phyloP scores from a whole-genome alignment of 2,888 invertebrate species.

The Silvanus unidentatus region DNA sequence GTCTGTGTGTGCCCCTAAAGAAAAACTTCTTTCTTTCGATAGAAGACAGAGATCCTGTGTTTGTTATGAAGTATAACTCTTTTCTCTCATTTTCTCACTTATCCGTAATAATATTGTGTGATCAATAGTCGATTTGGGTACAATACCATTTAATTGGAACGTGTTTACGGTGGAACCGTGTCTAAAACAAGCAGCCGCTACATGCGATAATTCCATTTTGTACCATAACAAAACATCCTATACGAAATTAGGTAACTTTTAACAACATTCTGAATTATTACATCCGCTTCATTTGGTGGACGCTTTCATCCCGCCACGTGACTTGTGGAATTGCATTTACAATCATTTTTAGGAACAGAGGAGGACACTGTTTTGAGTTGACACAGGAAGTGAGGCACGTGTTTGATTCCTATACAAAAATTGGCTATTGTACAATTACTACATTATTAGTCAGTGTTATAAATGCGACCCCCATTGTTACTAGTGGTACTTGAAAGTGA shows the following conservation, averaged over 20 bases:
- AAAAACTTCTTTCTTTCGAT: too few relatives aligned
- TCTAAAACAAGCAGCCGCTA: too few relatives aligned
- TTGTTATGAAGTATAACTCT: too few relatives aligned
- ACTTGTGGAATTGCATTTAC: conserved; percentile 27
- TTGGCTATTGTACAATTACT: conserved; percentile 20
- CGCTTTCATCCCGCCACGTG: conserved; percentile 21
- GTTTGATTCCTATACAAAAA: conserved; percentile 20
- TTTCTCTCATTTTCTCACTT: too few relatives aligned
- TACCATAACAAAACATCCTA: conserved; percentile 32
- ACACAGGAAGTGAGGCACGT: conserved; percentile 28
- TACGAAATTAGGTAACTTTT: conserved; percentile 31
- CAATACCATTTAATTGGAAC: too few relatives aligned
- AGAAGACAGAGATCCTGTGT: too few relatives aligned
- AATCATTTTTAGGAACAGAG: neutral
- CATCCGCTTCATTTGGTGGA: conserved; percentile 27
- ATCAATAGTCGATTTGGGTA: too few relatives aligned
- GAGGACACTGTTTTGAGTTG: too few relatives aligned
- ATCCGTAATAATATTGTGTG: too few relatives aligned
- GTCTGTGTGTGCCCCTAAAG: too few relatives aligned
- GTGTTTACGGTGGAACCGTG: too few relatives aligned
- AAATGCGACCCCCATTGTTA: neutral
- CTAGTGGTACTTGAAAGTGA: conserved; percentile 15
- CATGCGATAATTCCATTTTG: too few relatives aligned
- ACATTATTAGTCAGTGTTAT: conserved; percentile 23
- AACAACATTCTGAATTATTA: conserved; percentile 32